Evolutionary conservation across 2,113 vertebrate species (phyloP).

Genomic region (Sebastes schlegelii): DNA sequence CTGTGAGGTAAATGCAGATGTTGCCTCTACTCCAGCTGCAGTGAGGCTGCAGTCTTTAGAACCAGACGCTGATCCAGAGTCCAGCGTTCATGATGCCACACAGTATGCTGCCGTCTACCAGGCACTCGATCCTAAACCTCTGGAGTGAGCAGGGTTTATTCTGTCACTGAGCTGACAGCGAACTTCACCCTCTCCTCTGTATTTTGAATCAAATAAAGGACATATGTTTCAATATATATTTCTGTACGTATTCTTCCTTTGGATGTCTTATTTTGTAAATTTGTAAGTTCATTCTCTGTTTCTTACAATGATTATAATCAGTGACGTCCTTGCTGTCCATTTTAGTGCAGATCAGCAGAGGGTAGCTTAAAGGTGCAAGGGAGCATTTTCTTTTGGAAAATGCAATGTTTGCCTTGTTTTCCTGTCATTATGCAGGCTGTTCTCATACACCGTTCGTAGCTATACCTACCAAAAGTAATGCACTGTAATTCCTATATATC

Average conservation of each 20-base stretch:
- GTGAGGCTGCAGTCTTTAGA: conserved; percentile 41
- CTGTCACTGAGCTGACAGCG: background rate
- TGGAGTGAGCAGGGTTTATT: conserved; percentile 32
- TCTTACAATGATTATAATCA: background rate
- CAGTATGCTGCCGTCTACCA: conserved; percentile 47
- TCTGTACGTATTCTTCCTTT: background rate
- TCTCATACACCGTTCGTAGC: no score
- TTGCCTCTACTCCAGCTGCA: conserved; percentile 7
- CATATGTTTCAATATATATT: background rate
- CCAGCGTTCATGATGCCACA: conserved; percentile 10
- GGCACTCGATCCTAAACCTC: conserved; percentile 51
- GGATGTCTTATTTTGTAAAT: background rate
- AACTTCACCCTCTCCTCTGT: background rate
- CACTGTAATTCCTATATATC: no score
- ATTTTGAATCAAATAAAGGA: conserved; percentile 29
- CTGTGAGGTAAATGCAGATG: conserved; percentile 33
- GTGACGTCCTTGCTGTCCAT: background rate
- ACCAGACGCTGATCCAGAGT: conserved; percentile 13
- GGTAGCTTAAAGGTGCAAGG: background rate
- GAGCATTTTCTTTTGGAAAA: background rate
- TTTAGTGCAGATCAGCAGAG: background rate
- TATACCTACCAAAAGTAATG: no score
- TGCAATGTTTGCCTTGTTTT: background rate
- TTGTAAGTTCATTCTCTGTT: background rate
- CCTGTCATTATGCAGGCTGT: background rate